Percentiles rank a stretch among this genome's conserved stretches.
Conservation (phyloP, 1,140 invertebrate genomes). For the Heterodera carotae region DNA sequence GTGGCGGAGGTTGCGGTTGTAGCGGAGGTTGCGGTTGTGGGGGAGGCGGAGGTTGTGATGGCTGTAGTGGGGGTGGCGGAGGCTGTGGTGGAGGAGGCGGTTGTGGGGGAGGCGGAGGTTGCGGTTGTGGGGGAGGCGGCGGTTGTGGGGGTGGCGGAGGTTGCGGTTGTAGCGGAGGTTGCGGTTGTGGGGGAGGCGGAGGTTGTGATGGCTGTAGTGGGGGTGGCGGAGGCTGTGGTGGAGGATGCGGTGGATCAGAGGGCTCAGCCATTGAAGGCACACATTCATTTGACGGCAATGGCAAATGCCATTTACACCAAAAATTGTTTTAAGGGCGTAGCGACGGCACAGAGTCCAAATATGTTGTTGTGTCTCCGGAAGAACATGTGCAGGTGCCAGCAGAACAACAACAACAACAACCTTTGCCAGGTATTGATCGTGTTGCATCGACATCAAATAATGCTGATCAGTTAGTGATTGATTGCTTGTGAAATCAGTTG, state of each 20-base stretch:
- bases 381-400: slow-evolving; percentile 27
- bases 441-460: not conserved
- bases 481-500: too few relatives aligned
- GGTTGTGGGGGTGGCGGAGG: not conserved
- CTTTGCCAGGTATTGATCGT: not conserved
- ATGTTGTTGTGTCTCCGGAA: slow-evolving; percentile 54
- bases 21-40: slow-evolving; percentile 1
- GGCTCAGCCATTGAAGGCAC: not conserved
- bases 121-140: not conserved
- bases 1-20: not conserved
- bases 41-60: not conserved
- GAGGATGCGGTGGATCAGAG: not conserved
- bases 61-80: not conserved
- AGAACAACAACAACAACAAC: not conserved
- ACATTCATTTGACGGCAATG: not conserved
- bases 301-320: not conserved
- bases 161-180: not conserved
- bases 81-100: not conserved
- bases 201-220: not conserved
- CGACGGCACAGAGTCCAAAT: slow-evolving; percentile 45
- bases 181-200: not conserved
- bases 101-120: not conserved
- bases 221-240: not conserved
- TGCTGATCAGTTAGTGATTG: not conserved
- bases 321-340: slow-evolving; percentile 6